Percentiles rank a stretch among this genome's conserved stretches.
These are phyloP conservation scores for Achlya flavicornis DNA, from an alignment of 2,888 invertebrate species.

Conservation along the genomic window DNA sequence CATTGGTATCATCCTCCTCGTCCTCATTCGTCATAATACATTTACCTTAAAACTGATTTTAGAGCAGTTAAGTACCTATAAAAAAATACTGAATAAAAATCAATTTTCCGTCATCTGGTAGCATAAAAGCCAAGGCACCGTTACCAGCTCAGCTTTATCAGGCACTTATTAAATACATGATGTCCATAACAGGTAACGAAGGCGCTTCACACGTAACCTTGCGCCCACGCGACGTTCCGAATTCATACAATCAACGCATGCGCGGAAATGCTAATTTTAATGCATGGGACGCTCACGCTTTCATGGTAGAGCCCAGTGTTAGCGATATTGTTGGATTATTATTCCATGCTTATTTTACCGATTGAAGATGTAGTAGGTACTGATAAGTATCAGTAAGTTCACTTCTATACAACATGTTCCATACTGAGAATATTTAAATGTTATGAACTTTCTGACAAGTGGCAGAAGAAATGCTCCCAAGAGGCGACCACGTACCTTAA, in stretches of 20 bases:
- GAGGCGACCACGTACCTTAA: too few species aligned
- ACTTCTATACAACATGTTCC: too few species aligned
- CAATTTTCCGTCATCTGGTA: neutral
- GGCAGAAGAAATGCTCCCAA: too few species aligned
- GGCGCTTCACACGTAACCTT: slow-evolving; percentile 25
- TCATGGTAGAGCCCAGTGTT: slow-evolving; percentile 26
- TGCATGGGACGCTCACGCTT: slow-evolving; percentile 43
- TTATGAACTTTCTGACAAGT: too few species aligned
- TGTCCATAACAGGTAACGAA: slow-evolving; percentile 16
- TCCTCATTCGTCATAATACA: neutral
- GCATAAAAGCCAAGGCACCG: neutral
- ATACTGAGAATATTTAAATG: too few species aligned
- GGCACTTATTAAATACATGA: slow-evolving; percentile 10
- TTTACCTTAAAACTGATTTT: neutral
- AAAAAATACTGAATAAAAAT: neutral
- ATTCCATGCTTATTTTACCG: neutral
- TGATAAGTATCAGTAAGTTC: too few species aligned
- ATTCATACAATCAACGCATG: slow-evolving; percentile 47
- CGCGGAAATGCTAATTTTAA: slow-evolving; percentile 59
- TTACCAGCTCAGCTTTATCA: slow-evolving; percentile 8
- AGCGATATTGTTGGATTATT: slow-evolving; percentile 18
- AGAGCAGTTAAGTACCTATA: neutral
- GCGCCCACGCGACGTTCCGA: slow-evolving; percentile 39
- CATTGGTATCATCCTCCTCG: too few species aligned
- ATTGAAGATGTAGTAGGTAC: too few species aligned